These are phyloP conservation scores for Octopus bimaculoides DNA, from an alignment of 1,140 invertebrate genomes.

Conservation along the genomic window DNA sequence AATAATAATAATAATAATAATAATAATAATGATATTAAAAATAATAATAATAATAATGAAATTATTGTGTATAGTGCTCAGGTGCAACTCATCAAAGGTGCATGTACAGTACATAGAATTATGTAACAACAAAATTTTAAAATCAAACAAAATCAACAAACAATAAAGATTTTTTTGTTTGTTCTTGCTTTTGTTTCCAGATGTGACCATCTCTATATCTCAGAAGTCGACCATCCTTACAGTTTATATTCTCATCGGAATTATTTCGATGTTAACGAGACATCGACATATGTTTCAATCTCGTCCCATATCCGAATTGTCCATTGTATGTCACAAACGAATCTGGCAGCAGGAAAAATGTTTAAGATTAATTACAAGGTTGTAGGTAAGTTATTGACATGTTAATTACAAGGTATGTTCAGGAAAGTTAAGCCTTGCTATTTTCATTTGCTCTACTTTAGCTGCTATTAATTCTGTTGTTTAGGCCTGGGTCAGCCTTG, in stretches of 20 bases:
- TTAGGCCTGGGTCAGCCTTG: too few relatives aligned
- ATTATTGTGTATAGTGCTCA: background rate
- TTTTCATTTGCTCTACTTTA: too few relatives aligned
- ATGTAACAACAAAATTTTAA: too few relatives aligned
- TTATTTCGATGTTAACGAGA: slow-evolving; percentile 33
- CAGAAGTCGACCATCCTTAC: slow-evolving; percentile 48
- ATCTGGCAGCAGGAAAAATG: slow-evolving; percentile 28
- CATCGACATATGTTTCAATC: slow-evolving; percentile 37
- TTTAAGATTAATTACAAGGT: slow-evolving; percentile 43
- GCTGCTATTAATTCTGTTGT: too few relatives aligned
- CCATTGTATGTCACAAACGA: slow-evolving; percentile 43
- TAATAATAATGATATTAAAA: too few relatives aligned
- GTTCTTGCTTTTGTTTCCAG: slow-evolving; percentile 26
- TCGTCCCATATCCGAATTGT: slow-evolving; percentile 42
- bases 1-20: too few relatives aligned
- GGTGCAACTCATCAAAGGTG: too few relatives aligned
- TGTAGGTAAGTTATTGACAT: slow-evolving; percentile 36
- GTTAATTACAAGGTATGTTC: background rate
- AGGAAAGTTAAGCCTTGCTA: too few relatives aligned
- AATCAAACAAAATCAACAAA: too few relatives aligned
- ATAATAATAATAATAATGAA: background rate
- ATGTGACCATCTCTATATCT: slow-evolving; percentile 46
- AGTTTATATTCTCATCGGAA: slow-evolving; percentile 34
- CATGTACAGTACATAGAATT: too few relatives aligned
- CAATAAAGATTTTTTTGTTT: background rate